A percentile compares a stretch with the other conserved stretches of the same genome.
Conservation (phyloP, 2,888 invertebrate species). For the Macaria liturata region DNA sequence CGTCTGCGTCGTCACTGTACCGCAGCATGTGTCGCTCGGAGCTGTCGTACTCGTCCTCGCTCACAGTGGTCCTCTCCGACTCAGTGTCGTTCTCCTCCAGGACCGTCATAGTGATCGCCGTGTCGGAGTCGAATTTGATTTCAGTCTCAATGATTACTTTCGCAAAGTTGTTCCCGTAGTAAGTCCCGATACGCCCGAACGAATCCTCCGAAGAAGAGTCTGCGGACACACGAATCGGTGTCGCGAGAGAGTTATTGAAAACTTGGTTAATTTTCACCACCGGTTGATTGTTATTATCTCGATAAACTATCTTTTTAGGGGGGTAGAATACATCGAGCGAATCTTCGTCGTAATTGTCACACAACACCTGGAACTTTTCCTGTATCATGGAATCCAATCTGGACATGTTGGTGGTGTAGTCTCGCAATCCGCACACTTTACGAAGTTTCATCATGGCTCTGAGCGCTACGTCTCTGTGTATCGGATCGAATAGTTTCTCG, state of each 20-base stretch:
- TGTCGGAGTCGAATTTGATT: conserved; percentile 91
- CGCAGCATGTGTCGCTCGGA: conserved; percentile 80
- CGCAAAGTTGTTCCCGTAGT: conserved; percentile 75
- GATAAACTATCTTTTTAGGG: conserved; percentile 58
- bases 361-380: conserved; percentile 73
- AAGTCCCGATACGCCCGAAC: conserved; percentile 64
- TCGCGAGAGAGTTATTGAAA: conserved; percentile 54
- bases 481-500: conserved; percentile 77
- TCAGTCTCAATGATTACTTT: conserved; percentile 92
- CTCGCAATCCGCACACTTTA: conserved; percentile 85
- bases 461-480: conserved; percentile 87
- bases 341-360: conserved; percentile 75
- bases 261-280: conserved; percentile 66
- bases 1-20: conserved; percentile 83
- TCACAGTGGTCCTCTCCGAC: conserved; percentile 69
- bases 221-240: conserved; percentile 63
- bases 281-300: conserved; percentile 55
- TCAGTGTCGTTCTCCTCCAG: conserved; percentile 86
- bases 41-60: conserved; percentile 75
- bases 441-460: conserved; percentile 88
- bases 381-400: conserved; percentile 73
- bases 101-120: conserved; percentile 92
- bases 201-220: conserved; percentile 85
- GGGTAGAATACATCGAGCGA: conserved; percentile 75
- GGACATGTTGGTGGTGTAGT: conserved; percentile 84